Evolutionary conservation across 2,888 invertebrate species (phyloP).

Genomic region (Oscheius sp.): DNA sequence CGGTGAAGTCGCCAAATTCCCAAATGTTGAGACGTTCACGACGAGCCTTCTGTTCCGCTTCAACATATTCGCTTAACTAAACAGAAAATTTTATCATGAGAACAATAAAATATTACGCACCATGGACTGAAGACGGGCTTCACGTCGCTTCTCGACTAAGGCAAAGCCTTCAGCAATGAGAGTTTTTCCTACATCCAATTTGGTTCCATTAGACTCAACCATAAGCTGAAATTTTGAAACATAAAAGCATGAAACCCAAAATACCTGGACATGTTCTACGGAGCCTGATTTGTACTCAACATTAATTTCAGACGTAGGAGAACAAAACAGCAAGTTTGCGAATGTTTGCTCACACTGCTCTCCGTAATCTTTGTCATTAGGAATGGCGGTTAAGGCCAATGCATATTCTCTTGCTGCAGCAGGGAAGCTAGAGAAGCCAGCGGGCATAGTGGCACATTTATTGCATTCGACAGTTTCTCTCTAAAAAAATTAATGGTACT

Average conservation of each 20-base stretch:
- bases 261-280: conserved; percentile 52
- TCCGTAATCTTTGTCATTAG: conserved; percentile 79
- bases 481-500: conserved; percentile 66
- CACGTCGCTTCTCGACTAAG: conserved; percentile 84
- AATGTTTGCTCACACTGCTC: conserved; percentile 27
- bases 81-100: background rate
- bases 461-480: conserved; percentile 83
- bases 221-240: conserved; percentile 44
- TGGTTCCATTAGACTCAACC: conserved; percentile 66
- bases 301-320: conserved; percentile 60
- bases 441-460: conserved; percentile 86
- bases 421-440: conserved; percentile 81
- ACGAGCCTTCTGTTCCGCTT: conserved; percentile 75
- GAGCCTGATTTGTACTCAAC: conserved; percentile 66
- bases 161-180: conserved; percentile 88
- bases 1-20: conserved; percentile 98
- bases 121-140: conserved; percentile 84
- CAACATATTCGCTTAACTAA: conserved; percentile 74
- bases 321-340: conserved; percentile 42
- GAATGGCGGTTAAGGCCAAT: conserved; percentile 86
- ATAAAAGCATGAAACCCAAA: conserved; percentile 24
- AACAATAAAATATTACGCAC: conserved; percentile 74
- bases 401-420: conserved; percentile 85
- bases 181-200: conserved; percentile 82
- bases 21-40: conserved; percentile 85